A percentile compares a stretch with the other conserved stretches of the same genome.
phyloP scores from a whole-genome alignment of 2,113 vertebrate species.

The Prinia subflava region DNA sequence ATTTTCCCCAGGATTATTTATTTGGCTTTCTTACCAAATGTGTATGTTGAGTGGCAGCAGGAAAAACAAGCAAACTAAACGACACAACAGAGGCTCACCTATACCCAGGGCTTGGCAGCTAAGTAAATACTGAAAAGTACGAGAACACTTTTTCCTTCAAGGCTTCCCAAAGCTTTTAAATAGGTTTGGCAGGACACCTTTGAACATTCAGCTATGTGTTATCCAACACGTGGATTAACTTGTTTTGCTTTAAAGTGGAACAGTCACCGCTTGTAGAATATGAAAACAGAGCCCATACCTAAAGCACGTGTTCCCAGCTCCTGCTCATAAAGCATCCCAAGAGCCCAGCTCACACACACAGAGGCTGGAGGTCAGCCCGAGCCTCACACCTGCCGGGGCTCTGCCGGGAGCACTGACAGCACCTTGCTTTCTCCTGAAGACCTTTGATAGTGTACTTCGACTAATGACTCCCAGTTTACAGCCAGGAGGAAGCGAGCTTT shows the following conservation, averaged over 20 bases:
- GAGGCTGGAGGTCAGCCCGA: fast-evolving
- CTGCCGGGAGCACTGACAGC: too few species aligned
- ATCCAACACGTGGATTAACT: fast-evolving
- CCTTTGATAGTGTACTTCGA: not conserved
- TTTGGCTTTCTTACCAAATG: not conserved
- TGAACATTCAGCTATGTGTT: fast-evolving
- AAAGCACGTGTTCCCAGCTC: not conserved
- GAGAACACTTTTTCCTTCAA: not conserved
- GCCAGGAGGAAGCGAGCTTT: not conserved
- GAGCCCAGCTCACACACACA: fast-evolving
- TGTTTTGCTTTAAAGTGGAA: not conserved
- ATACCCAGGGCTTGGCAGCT: not conserved
- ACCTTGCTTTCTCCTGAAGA: not conserved
- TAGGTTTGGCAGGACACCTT: not conserved
- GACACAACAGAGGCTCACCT: not conserved
- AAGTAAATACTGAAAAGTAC: not conserved
- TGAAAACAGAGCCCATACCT: not conserved
- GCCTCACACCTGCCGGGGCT: not conserved
- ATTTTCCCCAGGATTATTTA: not conserved
- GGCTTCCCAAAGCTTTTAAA: not conserved
- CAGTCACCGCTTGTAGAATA: fast-evolving
- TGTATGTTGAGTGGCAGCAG: not conserved
- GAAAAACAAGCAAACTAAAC: not conserved
- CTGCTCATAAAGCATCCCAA: not conserved
- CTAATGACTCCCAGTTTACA: not conserved